Base-by-base conservation (phyloP, 2,888 invertebrate species). In the Heliconius hortense region DNA sequence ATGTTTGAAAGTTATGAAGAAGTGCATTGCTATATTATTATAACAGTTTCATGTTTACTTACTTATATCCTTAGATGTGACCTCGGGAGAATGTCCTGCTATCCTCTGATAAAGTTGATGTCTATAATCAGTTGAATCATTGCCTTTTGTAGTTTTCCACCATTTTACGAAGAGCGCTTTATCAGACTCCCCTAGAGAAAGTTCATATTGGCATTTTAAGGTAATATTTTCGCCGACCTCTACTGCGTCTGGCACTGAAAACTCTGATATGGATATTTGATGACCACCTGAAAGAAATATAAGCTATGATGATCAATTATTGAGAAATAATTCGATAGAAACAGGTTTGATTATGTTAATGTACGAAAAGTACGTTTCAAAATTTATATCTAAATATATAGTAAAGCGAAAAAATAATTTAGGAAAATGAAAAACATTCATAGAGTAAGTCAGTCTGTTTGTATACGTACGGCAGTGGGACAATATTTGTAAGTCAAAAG, bases 201-300 rank as follows among this genome's bases (percentile, higher is more conserved):
- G 73, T 7, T 83, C 82, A 81, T 87, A 88, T 64, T 78, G 80
- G 78, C 92, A 92, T 60, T 81, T 84, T 62, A 93, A 81, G 73
- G 86, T 85, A 0, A 84, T 89, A 74, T 86, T 82, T 18, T 84
- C 81, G 0, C 90, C 92, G 0, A 81, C 79, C 76, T 85, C 83
- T 59, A 88, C 83, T 2, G 84, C 81, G 21, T 81, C 78, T 4
- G 93, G 93, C 43, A 92, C 92, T 35, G 80, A 81, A 78, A 93
- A 89, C 76, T 90, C 87, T 56, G 86, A 86, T 83, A 92, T 89
- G 2, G 86, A 86, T 69, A 92, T 78, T 78, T 90, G 90, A 59
- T 83, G 85, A 79, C 86, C 90, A 43, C 84, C 93, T 93, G 87
- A 67, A 88, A 87, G 71, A 28, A 66, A 48, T 66, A 24, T 43